A percentile compares a stretch with the other conserved stretches of the same genome.
These are phyloP conservation scores for Columbina picui DNA, from an alignment of 2,113 vertebrate species.

Conservation along the genomic window DNA sequence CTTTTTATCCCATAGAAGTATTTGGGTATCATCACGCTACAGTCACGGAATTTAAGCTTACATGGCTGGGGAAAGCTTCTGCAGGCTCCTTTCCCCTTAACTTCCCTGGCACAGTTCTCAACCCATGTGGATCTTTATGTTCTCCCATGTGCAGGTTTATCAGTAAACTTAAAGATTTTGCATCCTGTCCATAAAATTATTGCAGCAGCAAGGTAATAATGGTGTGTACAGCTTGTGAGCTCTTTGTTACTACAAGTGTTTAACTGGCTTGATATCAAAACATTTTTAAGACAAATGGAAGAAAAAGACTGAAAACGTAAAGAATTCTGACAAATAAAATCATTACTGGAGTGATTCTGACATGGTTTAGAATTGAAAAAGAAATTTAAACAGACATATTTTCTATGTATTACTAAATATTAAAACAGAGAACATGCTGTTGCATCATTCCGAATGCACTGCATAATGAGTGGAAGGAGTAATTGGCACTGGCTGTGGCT, in stretches of 20 bases:
- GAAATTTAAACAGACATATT: neutral
- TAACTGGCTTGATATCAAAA: neutral
- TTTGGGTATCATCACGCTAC: neutral
- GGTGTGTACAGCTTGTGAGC: neutral
- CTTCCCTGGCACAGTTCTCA: neutral
- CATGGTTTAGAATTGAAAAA: neutral
- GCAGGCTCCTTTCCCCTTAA: neutral
- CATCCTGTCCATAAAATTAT: neutral
- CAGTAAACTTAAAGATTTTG: neutral
- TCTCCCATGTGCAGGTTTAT: neutral
- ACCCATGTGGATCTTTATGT: neutral
- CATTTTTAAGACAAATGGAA: neutral
- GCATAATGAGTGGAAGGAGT: neutral
- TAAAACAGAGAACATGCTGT: neutral
- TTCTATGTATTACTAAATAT: neutral
- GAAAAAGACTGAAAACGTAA: neutral
- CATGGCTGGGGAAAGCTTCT: neutral
- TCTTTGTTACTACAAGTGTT: neutral
- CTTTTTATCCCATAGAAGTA: neutral
- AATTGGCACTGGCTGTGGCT: slow-evolving; percentile 11
- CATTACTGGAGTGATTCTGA: neutral
- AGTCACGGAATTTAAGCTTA: neutral
- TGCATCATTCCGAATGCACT: slow-evolving; percentile 5
- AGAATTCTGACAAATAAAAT: neutral
- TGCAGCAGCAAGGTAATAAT: neutral